Evolutionary conservation across 2,113 vertebrate species (phyloP).

Genomic region (Petrocephalus zakoni): DNA sequence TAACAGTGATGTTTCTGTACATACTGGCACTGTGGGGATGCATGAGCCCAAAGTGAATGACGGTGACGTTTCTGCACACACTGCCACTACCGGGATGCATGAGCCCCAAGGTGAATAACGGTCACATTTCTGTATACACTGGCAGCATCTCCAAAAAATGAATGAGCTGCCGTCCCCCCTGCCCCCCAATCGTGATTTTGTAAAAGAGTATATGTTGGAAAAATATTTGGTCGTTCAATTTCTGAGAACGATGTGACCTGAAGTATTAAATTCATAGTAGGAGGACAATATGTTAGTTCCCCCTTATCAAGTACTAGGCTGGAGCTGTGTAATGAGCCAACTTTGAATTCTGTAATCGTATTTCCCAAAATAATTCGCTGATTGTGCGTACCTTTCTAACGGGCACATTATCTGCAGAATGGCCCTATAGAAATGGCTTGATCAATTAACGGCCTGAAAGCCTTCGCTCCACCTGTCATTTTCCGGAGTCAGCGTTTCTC

Average conservation of each 20-base stretch:
- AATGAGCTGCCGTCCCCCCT: neutral
- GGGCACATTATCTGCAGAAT: neutral
- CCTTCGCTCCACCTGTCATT: conserved; percentile 11
- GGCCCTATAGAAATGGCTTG: neutral
- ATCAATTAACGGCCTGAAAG: conserved; percentile 17
- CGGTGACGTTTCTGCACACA: neutral
- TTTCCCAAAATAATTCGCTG: conserved; percentile 13
- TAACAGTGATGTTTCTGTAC: neutral
- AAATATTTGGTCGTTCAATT: neutral
- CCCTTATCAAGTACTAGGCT: neutral
- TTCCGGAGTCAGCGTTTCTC: neutral
- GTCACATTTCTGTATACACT: neutral
- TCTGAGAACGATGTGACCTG: neutral
- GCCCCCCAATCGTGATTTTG: neutral
- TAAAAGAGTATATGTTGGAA: neutral
- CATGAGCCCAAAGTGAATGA: too few species aligned
- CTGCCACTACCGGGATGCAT: neutral
- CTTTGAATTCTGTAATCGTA: conserved; percentile 15
- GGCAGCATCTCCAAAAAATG: neutral
- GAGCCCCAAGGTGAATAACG: neutral
- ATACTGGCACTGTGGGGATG: too few species aligned
- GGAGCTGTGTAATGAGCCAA: conserved; percentile 9
- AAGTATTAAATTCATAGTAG: conserved; percentile 3
- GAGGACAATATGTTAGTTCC: neutral
- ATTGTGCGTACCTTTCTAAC: neutral